Conservation (phyloP, 2,888 invertebrate genomes). For the Dexiosoma caninum region DNA sequence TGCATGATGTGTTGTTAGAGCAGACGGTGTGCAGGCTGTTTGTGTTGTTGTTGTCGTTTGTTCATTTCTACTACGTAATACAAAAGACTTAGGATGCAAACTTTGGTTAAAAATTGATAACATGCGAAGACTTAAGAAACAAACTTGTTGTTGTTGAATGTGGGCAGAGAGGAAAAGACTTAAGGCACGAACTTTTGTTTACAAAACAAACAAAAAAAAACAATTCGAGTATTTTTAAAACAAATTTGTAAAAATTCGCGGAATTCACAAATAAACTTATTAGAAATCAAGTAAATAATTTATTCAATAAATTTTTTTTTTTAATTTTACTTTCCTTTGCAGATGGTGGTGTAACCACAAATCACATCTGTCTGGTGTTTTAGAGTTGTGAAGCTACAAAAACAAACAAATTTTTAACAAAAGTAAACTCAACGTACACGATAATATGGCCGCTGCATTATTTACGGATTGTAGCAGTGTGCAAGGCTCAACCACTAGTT, state of each 20-base stretch:
- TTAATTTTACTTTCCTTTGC: conserved; percentile 31
- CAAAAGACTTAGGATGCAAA: conserved; percentile 48
- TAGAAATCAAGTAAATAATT: conserved; percentile 8
- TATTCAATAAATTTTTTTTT: conserved; percentile 18
- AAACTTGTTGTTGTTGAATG: conserved; percentile 25
- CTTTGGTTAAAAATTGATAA: conserved; percentile 40
- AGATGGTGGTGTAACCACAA: conserved; percentile 9
- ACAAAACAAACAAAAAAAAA: background rate
- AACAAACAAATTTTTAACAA: background rate
- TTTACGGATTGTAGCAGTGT: conserved; percentile 76
- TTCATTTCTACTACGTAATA: conserved; percentile 10
- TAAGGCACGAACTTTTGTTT: conserved; percentile 31
- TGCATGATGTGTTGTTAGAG: conserved; percentile 27
- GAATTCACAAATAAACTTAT: conserved; percentile 28
- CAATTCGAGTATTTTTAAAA: background rate
- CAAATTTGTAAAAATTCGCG: conserved; percentile 35
- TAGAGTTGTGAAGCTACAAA: background rate
- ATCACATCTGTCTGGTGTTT: background rate
- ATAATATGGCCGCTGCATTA: conserved; percentile 55
- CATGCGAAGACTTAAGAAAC: conserved; percentile 32
- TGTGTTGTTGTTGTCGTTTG: background rate
- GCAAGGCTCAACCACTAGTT: conserved; percentile 76
- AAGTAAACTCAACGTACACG: background rate
- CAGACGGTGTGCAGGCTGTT: background rate
- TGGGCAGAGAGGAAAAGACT: conserved; percentile 39